Conservation (phyloP, 2,797 vertebrate genomes). For the Onychomys arenicola region DNA sequence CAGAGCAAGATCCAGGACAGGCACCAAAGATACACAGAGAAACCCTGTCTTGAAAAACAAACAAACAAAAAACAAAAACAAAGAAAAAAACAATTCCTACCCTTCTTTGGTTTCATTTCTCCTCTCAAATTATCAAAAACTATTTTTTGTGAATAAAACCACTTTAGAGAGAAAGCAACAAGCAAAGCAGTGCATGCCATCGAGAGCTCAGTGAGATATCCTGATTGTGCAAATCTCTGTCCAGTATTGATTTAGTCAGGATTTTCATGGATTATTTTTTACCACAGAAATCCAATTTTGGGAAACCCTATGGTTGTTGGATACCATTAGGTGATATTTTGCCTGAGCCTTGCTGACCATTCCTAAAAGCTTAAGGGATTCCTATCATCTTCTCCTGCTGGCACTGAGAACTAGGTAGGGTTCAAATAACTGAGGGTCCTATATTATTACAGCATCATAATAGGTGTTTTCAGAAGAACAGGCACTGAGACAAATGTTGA, state of each 20-base stretch:
- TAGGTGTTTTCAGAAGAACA: background rate
- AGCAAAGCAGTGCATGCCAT: background rate
- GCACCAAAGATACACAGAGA: no score
- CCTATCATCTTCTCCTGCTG: background rate
- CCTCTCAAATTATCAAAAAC: background rate
- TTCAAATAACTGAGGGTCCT: background rate
- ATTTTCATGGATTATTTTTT: background rate
- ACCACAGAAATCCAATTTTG: background rate
- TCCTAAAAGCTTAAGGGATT: background rate
- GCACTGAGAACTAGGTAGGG: background rate
- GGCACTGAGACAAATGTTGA: background rate
- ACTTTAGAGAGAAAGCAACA: background rate
- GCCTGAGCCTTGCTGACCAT: no score
- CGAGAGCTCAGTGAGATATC: background rate
- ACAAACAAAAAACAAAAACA: no score
- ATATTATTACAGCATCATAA: background rate
- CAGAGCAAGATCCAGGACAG: no score
- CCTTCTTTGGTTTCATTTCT: background rate
- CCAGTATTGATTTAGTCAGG: background rate
- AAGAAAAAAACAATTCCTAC: background rate
- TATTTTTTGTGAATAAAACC: background rate
- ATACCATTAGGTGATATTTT: background rate
- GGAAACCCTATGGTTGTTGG: background rate
- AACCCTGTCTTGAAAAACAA: no score
- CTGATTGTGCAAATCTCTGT: no score